Evolutionary conservation across 92 coral and sea anemone species (phyloP), one percentile per base, ranked within the genome.

Genomic region (Heteractis magnifica): DNA sequence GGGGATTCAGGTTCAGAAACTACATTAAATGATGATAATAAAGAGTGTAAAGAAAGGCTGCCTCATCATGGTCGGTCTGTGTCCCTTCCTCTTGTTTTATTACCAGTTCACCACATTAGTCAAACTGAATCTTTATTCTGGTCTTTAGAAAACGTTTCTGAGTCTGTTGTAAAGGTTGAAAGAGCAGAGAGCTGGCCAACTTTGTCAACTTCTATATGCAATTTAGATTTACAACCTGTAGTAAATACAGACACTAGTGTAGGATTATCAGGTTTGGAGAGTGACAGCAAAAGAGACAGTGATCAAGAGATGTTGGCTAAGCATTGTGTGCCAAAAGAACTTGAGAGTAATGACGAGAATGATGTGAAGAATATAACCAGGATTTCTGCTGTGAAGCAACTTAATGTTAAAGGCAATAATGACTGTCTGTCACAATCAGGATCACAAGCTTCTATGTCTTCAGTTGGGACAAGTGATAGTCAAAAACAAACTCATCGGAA

Each of bases 361-460:
- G 53, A 75, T 14, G 56, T 70, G 58, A 76, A 56, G 26, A 52
- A 49, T 9, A 44, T 10, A 53, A 60, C 5, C 12, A 55, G 65
- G 75, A 41, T 14, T 26, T 74, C 82, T 76, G 78, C 87, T 10
- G 59, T 75, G 4, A 73, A 60, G 6, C 78, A 82, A 53, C 84
- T 75, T 4, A 52, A 20, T 34, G 65, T 21, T 10, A 56, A 84
- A 71, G 68, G 77, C 14, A 52, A 76, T 52, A 76, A 34, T 79
- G 85, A 75, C 10, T 85, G 84, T 56, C 21, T 58, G 26, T 77
- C 87, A 51, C 75, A 52, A 71, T 87, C 93, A 6, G 87, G 89
- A 4, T 90, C 93, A 13, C 91, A 87, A 41, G 81, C 79, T 8
- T 90, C 93, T 12, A 65, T 90, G 52, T 90, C 93, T 23, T 90